These are phyloP conservation scores for Drosophila kuntzei DNA, from an alignment of 2,888 invertebrate genomes.

Conservation along the genomic window DNA sequence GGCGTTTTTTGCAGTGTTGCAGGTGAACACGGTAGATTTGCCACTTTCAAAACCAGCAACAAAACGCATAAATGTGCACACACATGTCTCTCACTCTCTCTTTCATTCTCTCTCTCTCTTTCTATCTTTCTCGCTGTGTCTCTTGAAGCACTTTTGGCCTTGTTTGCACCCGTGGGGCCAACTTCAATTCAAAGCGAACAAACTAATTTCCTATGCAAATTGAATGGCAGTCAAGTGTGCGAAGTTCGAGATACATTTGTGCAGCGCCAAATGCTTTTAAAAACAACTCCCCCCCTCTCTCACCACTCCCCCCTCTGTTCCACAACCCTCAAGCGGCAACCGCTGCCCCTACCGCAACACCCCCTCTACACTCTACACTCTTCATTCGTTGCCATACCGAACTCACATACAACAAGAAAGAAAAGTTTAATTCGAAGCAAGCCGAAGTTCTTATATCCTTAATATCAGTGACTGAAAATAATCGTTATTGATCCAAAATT, in stretches of 20 bases:
- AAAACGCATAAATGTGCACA: constrained; percentile 68
- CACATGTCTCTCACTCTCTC: constrained; percentile 9
- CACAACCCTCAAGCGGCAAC: background rate
- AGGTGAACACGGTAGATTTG: constrained; percentile 62
- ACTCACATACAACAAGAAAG: background rate
- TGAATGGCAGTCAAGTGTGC: constrained; percentile 83
- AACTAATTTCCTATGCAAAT: constrained; percentile 84
- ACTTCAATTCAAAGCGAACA: constrained; percentile 82
- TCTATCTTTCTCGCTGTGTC: constrained; percentile 6
- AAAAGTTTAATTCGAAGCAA: background rate
- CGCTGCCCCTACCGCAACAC: constrained; percentile 8
- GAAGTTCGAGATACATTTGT: constrained; percentile 82
- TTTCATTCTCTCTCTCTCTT: constrained; percentile 12
- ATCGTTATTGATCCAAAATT: too few species aligned
- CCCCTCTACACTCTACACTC: background rate
- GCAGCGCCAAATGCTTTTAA: constrained; percentile 78
- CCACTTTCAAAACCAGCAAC: constrained; percentile 59
- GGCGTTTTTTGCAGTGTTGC: constrained; percentile 42
- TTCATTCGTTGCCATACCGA: background rate
- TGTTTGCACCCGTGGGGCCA: constrained; percentile 78
- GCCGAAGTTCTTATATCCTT: background rate
- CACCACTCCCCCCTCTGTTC: background rate
- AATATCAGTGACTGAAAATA: too few species aligned
- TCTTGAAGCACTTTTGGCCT: constrained; percentile 70
- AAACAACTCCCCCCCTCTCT: constrained; percentile 42